A percentile compares a stretch with the other conserved stretches of the same genome.
Evolutionary conservation across 2,113 vertebrate species (phyloP).

Genomic region (Carassius carassius): DNA sequence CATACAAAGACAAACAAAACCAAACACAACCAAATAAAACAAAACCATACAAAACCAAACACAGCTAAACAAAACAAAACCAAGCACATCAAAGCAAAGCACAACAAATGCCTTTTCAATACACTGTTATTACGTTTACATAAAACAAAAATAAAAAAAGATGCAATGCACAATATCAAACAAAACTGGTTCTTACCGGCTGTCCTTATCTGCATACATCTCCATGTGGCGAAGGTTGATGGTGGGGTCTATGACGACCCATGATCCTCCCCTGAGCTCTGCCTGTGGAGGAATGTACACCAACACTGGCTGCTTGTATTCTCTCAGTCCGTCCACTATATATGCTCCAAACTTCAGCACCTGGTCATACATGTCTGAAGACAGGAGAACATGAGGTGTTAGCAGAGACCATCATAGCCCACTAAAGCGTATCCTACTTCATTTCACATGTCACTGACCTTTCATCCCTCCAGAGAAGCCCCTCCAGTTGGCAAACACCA

Average conservation of each 20-base stretch:
- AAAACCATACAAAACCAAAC: no score
- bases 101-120: no score
- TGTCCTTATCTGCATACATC: constrained; percentile 96
- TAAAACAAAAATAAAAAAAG: no score
- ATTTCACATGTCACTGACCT: constrained; percentile 73
- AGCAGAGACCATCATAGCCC: neutral
- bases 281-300: constrained; percentile 96
- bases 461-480: constrained; percentile 99
- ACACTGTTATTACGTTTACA: no score
- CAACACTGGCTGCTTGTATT: constrained; percentile 91
- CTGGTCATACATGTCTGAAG: constrained; percentile 96
- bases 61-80: no score
- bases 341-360: constrained; percentile 96
- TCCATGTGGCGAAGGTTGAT: constrained; percentile 98
- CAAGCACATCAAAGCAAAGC: no score
- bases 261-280: constrained; percentile 94
- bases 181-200: constrained; percentile 79
- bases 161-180: no score
- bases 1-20: no score
- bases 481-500: constrained; percentile 98
- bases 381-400: constrained; percentile 41
- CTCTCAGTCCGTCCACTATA: constrained; percentile 91
- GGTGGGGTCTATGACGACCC: constrained; percentile 95
- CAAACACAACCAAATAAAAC: no score
- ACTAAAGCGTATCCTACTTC: neutral